A percentile compares a stretch with the other conserved stretches of the same genome.
phyloP scores from a whole-genome alignment of 2,113 vertebrate genomes.

The Nibea albiflora region DNA sequence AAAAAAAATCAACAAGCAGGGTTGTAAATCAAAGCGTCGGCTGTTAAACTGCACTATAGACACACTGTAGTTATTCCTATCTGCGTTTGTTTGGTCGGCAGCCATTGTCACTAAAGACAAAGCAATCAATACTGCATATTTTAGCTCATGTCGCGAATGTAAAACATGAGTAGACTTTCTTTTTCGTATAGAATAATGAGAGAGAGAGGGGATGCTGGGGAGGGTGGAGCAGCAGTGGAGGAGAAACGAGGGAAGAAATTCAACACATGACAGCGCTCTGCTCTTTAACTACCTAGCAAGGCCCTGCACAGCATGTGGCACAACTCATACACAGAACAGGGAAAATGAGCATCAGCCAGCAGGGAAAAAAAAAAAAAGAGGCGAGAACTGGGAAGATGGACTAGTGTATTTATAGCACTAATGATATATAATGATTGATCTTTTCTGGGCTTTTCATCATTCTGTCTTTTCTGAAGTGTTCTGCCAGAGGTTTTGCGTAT shows the following conservation, averaged over 20 bases:
- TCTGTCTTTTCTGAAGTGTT: slow-evolving; percentile 54
- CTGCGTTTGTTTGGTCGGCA: slow-evolving; percentile 56
- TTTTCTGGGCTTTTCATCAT: slow-evolving; percentile 65
- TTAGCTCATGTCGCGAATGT: slow-evolving; percentile 51
- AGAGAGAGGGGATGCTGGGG: neutral
- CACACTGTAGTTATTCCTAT: slow-evolving; percentile 40
- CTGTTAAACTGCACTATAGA: slow-evolving; percentile 42
- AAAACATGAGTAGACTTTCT: slow-evolving; percentile 47
- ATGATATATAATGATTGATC: slow-evolving; percentile 74
- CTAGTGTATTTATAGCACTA: slow-evolving; percentile 70
- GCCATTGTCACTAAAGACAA: slow-evolving; percentile 56
- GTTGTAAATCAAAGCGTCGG: slow-evolving; percentile 61
- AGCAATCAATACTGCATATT: slow-evolving; percentile 74
- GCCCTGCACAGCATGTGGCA: slow-evolving; percentile 68
- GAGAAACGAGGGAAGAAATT: slow-evolving; percentile 45
- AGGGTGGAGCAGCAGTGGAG: slow-evolving; percentile 32
- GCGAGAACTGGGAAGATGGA: slow-evolving; percentile 49
- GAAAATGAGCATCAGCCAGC: slow-evolving; percentile 61
- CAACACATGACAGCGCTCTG: slow-evolving; percentile 63
- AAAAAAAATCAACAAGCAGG: slow-evolving; percentile 44
- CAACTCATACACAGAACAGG: slow-evolving; percentile 53
- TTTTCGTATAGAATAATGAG: slow-evolving; percentile 65
- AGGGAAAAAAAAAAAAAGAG: neutral
- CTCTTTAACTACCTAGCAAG: slow-evolving; percentile 71
- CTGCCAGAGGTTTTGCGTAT: slow-evolving; percentile 27